Conservation (phyloP, 1,140 invertebrate genomes). For the Phortica variegata region DNA sequence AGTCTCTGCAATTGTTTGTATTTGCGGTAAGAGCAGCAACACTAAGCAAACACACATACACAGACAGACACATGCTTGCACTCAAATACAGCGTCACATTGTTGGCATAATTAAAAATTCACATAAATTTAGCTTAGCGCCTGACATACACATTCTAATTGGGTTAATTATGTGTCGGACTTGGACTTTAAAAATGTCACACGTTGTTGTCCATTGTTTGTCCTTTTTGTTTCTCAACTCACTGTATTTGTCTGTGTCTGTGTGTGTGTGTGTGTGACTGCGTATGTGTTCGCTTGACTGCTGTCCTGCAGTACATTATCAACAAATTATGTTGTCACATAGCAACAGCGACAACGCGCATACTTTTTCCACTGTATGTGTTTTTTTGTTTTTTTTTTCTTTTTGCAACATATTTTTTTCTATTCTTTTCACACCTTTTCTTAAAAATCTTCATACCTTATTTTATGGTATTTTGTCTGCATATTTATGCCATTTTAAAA, state of each 20-base stretch:
- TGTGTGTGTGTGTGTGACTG: constrained; percentile 6
- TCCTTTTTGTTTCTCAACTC: constrained; percentile 1
- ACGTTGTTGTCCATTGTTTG: constrained; percentile 10
- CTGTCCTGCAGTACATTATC: constrained; percentile 34
- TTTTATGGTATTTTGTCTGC: background rate
- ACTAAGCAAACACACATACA: too few species aligned
- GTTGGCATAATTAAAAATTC: constrained; percentile 51
- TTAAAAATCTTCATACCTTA: background rate
- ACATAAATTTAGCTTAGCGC: constrained; percentile 55
- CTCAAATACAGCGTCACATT: background rate
- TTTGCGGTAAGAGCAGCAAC: constrained; percentile 1
- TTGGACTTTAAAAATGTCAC: constrained; percentile 51
- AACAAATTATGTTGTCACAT: constrained; percentile 45
- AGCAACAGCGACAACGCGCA: background rate
- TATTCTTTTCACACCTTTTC: background rate
- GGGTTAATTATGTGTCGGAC: constrained; percentile 54
- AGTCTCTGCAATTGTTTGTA: background rate
- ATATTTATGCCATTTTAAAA: constrained; percentile 20
- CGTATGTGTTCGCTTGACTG: constrained; percentile 10
- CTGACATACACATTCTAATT: constrained; percentile 50
- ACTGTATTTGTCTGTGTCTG: constrained; percentile 14
- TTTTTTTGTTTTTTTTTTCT: background rate
- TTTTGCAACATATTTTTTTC: background rate
- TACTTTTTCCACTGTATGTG: background rate
- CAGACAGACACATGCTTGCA: too few species aligned